Evolutionary conservation across 2,888 invertebrate genomes (phyloP).

Genomic region (Onchidella celtica): DNA sequence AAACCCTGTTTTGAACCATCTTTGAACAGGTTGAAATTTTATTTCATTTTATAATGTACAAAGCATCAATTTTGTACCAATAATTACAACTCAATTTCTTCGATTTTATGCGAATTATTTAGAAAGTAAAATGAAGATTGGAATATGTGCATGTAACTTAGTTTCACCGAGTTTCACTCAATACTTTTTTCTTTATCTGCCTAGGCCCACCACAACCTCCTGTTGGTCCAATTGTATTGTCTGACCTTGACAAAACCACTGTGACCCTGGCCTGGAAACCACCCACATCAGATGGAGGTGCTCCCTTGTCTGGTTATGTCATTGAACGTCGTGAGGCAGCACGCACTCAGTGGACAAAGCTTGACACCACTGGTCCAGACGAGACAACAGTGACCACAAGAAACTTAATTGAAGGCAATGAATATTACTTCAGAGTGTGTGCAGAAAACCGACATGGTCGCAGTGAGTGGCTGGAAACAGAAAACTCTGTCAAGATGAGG

Average conservation of each 20-base stretch:
- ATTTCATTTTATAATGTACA: too few relatives aligned
- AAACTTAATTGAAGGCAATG: constrained; percentile 67
- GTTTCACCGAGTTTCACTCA: too few relatives aligned
- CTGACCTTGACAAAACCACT: constrained; percentile 69
- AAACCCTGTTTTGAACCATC: too few relatives aligned
- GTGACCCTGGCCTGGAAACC: constrained; percentile 74
- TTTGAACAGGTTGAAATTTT: too few relatives aligned
- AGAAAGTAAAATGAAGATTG: too few relatives aligned
- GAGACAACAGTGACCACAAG: constrained; percentile 60
- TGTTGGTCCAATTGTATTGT: constrained; percentile 65
- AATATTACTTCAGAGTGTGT: constrained; percentile 92
- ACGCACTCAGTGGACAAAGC: constrained; percentile 63
- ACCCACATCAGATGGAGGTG: constrained; percentile 74
- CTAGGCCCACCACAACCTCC: constrained; percentile 59
- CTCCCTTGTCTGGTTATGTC: constrained; percentile 66
- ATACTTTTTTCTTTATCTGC: too few relatives aligned
- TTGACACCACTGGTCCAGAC: constrained; percentile 55
- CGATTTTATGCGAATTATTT: too few relatives aligned
- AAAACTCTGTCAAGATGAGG: constrained; percentile 64
- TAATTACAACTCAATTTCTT: too few relatives aligned
- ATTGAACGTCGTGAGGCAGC: constrained; percentile 78
- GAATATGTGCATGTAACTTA: too few relatives aligned
- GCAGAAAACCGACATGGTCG: constrained; percentile 94
- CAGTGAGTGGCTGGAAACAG: constrained; percentile 84
- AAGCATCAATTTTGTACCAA: too few relatives aligned